phyloP scores from a whole-genome alignment of 2,113 vertebrate species.

The Coptodon rendalli region DNA sequence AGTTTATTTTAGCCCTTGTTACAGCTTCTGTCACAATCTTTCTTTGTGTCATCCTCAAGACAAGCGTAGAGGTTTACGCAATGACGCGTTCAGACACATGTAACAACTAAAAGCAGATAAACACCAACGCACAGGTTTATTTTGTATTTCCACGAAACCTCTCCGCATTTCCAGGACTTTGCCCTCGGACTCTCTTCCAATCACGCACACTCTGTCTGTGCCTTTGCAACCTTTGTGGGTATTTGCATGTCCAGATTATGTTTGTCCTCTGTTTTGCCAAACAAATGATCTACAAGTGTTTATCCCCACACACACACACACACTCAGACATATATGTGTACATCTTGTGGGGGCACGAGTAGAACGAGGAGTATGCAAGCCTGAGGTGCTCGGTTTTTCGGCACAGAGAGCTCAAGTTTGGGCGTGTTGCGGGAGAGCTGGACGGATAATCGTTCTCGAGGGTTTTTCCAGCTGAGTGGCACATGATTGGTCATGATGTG shows the following conservation, averaged over 20 bases:
- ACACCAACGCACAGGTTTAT: background rate
- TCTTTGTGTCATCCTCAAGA: background rate
- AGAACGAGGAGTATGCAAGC: background rate
- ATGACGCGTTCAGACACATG: background rate
- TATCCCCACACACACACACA: background rate
- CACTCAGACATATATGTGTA: background rate
- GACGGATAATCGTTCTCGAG: background rate
- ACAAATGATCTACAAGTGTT: slow-evolving; percentile 55
- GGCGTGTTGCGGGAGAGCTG: background rate
- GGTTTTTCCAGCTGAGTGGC: background rate
- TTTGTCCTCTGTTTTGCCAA: slow-evolving; percentile 54
- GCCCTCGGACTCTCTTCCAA: background rate
- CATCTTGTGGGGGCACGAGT: background rate
- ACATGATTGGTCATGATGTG: slow-evolving; percentile 28
- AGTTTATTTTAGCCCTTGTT: background rate
- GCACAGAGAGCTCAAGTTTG: background rate
- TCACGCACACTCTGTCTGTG: background rate
- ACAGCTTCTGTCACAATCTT: background rate
- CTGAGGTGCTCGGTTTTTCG: background rate
- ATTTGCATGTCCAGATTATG: slow-evolving; percentile 63
- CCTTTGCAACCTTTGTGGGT: background rate
- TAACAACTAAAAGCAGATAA: background rate
- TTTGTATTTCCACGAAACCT: background rate
- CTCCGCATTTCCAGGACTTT: background rate
- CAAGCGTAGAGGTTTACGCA: background rate